Percentiles rank a stretch among this genome's conserved stretches.
Conservation (phyloP, 2,113 vertebrate genomes). For the Ancistrus triradiatus region DNA sequence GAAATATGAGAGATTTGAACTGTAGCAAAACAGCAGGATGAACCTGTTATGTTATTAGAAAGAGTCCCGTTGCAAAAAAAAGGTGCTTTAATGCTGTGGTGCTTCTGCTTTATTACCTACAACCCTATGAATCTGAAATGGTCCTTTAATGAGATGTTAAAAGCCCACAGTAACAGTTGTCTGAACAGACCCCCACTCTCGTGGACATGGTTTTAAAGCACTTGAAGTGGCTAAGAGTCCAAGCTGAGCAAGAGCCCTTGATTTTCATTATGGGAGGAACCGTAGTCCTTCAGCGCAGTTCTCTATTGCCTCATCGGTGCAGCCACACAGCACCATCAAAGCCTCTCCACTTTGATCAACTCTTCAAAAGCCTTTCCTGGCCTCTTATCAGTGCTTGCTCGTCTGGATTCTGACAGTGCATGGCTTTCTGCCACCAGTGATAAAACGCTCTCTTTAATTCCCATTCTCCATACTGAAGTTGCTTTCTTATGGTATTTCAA, state of each 20-base stretch:
- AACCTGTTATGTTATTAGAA: no score
- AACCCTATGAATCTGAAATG: no score
- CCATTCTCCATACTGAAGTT: conserved; percentile 19
- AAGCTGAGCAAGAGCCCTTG: conserved; percentile 22
- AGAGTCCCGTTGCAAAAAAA: no score
- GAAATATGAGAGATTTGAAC: background rate
- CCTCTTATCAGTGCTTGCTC: conserved; percentile 28
- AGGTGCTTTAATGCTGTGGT: no score
- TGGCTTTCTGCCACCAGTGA: conserved; percentile 29
- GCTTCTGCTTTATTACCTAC: no score
- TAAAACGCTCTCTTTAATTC: conserved; percentile 36
- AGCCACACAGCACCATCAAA: conserved; percentile 40
- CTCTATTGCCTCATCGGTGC: conserved; percentile 24
- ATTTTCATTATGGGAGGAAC: conserved; percentile 30
- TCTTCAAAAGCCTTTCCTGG: conserved; percentile 46
- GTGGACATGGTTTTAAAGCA: conserved; percentile 20
- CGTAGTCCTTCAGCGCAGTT: conserved; percentile 19
- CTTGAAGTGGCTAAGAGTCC: conserved; percentile 25
- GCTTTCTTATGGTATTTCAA: background rate
- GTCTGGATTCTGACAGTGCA: conserved; percentile 33
- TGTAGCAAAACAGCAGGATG: background rate
- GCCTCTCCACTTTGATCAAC: conserved; percentile 40
- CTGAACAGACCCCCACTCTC: background rate
- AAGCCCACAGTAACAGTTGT: background rate
- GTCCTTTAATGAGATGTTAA: background rate